Evolutionary conservation across 37 sponge, comb jelly and placozoan genomes (phyloP).

Genomic region (Dysidea cf. avara): DNA sequence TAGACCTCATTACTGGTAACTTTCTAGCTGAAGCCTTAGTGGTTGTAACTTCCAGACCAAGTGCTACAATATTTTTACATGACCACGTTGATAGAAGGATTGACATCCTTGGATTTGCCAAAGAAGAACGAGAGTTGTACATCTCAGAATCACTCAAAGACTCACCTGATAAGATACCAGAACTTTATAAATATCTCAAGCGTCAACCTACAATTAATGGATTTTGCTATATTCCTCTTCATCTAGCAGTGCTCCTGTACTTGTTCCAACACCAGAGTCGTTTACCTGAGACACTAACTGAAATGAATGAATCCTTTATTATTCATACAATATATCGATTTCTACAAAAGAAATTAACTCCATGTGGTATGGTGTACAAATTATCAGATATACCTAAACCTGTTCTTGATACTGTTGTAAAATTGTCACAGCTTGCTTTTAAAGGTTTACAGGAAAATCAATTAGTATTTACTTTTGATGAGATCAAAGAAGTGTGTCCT

Average conservation of each 20-base stretch:
- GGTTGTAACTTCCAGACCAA: slow-evolving; percentile 42
- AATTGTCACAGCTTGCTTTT: too few relatives aligned
- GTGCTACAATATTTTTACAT: slow-evolving; percentile 3
- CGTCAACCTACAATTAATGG: slow-evolving; percentile 32
- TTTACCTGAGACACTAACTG: slow-evolving; percentile 52
- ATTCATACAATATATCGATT: slow-evolving; percentile 27
- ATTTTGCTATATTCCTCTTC: slow-evolving; percentile 61
- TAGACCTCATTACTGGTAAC: slow-evolving; percentile 15
- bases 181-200: slow-evolving; percentile 25
- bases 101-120: slow-evolving; percentile 57
- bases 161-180: slow-evolving; percentile 7
- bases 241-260: slow-evolving; percentile 50
- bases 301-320: slow-evolving; percentile 27
- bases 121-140: slow-evolving; percentile 33
- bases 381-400: too few relatives aligned
- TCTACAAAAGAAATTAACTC: neutral
- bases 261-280: neutral
- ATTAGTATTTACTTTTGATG: too few relatives aligned
- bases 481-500: too few relatives aligned
- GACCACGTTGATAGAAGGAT: neutral
- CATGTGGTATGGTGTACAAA: too few relatives aligned
- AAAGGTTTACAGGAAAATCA: too few relatives aligned
- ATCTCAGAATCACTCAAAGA: slow-evolving; percentile 3
- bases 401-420: too few relatives aligned
- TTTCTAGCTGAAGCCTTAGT: slow-evolving; percentile 29